Evolutionary conservation across 2,113 vertebrate species (phyloP).

Genomic region (Athene noctua): DNA sequence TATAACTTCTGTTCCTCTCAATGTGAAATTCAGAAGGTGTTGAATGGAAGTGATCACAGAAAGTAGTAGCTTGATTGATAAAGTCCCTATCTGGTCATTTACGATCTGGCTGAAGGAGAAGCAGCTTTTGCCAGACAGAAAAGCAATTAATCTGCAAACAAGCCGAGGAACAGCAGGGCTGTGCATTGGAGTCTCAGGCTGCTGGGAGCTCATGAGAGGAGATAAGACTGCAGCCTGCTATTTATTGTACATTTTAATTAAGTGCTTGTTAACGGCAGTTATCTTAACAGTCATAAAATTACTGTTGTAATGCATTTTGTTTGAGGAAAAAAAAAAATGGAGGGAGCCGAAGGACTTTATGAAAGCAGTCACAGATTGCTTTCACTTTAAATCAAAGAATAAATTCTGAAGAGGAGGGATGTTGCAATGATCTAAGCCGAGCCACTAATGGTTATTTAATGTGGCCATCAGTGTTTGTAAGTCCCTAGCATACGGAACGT

Average conservation of each 20-base stretch:
- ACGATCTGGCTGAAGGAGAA: constrained; percentile 94
- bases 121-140: constrained; percentile 94
- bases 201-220: constrained; percentile 88
- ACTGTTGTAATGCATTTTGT: constrained; percentile 99
- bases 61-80: constrained; percentile 90
- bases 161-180: constrained; percentile 94
- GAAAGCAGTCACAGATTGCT: constrained; percentile 95
- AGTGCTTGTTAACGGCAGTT: constrained; percentile 99
- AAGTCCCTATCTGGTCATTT: constrained; percentile 99
- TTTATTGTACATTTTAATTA: constrained; percentile 99
- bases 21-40: constrained; percentile 74
- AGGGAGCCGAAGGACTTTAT: constrained; percentile 86
- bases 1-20: constrained; percentile 71
- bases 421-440: constrained; percentile 92
- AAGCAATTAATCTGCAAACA: constrained; percentile 99
- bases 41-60: constrained; percentile 82
- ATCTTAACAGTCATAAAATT: constrained; percentile 99
- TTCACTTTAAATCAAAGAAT: constrained; percentile 99
- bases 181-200: constrained; percentile 91
- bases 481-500: constrained; percentile 96
- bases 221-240: constrained; percentile 96
- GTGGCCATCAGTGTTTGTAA: constrained; percentile 99
- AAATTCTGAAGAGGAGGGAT: constrained; percentile 96
- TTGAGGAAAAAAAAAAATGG: constrained; percentile 91
- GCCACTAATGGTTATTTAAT: constrained; percentile 99